phyloP scores from a whole-genome alignment of 2,113 vertebrate genomes.

The Crotophaga sulcirostris region DNA sequence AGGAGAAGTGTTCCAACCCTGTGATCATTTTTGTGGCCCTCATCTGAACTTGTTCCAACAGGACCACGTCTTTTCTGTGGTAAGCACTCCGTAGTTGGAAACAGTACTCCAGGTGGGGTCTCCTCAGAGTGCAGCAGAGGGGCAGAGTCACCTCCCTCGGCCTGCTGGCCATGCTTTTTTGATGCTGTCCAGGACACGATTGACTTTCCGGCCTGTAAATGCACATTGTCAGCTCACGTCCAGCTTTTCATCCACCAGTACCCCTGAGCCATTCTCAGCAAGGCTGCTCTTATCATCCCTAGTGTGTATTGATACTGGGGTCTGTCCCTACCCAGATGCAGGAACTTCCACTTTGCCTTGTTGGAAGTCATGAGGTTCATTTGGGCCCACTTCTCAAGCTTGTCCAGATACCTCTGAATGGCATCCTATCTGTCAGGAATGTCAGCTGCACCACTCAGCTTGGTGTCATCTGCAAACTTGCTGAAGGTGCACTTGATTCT shows the following conservation, averaged over 20 bases:
- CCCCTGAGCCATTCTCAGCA: background rate
- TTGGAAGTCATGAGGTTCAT: background rate
- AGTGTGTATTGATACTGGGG: background rate
- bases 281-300: background rate
- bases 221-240: background rate
- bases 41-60: background rate
- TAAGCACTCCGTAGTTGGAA: background rate
- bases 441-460: background rate
- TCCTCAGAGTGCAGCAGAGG: background rate
- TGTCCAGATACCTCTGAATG: background rate
- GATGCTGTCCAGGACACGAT: background rate
- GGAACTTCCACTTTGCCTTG: background rate
- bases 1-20: background rate
- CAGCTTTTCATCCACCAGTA: background rate
- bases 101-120: background rate
- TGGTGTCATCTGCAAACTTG: background rate
- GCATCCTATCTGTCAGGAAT: rapidly evolving
- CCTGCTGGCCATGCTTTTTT: background rate
- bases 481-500: background rate
- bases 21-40: background rate
- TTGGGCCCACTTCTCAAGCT: rapidly evolving
- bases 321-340: background rate
- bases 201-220: background rate
- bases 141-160: background rate
- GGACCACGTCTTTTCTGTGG: background rate